Conservation (phyloP, 2,797 vertebrate genomes). For the Tympanoctomys barrerae region DNA sequence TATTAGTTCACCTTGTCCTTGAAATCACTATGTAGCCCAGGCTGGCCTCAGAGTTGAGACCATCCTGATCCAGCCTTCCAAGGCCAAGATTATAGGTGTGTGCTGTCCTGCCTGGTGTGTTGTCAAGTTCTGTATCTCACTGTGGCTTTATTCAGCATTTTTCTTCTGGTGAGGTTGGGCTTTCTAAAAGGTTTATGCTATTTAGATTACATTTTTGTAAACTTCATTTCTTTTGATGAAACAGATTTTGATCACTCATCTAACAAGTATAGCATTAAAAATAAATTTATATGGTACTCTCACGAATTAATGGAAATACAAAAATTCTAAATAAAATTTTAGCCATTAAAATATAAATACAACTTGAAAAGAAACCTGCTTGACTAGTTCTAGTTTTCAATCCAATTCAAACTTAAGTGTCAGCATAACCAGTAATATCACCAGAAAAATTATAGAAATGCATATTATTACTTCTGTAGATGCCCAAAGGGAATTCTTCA, state of each 20-base stretch:
- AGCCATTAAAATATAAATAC: constrained; percentile 29
- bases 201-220: constrained; percentile 8
- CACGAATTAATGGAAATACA: constrained; percentile 5
- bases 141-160: not conserved
- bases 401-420: constrained; percentile 17
- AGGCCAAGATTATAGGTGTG: not conserved
- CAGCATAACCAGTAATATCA: constrained; percentile 44
- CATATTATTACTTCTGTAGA: constrained; percentile 58
- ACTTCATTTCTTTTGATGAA: constrained; percentile 13
- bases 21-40: no score
- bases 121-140: not conserved
- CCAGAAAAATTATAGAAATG: constrained; percentile 52
- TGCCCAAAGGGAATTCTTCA: constrained; percentile 42
- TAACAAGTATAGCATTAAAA: constrained; percentile 9
- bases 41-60: not conserved
- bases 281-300: not conserved
- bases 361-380: constrained; percentile 37
- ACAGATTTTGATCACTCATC: constrained; percentile 1
- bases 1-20: not conserved
- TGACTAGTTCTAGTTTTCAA: not conserved
- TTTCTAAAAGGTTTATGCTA: not conserved
- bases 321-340: constrained; percentile 33
- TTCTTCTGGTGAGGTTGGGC: not conserved
- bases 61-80: not conserved
- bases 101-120: not conserved